Base-by-base conservation (phyloP, 2,797 vertebrate genomes). In the Neomorphus geoffroyi region DNA sequence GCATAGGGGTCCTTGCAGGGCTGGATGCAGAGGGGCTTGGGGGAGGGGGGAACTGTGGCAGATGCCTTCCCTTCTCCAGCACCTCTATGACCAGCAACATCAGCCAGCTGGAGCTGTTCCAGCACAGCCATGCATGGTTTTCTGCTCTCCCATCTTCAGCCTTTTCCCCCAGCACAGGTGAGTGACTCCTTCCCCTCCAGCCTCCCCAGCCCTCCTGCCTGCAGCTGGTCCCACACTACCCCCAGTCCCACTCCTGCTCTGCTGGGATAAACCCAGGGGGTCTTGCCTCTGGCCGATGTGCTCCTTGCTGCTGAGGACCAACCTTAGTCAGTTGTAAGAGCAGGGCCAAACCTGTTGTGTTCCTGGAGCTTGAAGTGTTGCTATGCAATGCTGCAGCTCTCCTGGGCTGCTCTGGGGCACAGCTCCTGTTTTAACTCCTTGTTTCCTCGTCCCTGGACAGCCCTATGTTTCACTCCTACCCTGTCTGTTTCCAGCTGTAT, bases 51-150 rank as follows among this genome's bases (percentile, higher is more conserved):
- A 28, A 37, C 2, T n/a, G 3, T 2, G 18, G 48, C 11, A 64
- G 16, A 35, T 35, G 24, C 32, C 22, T 67, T 64, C 4, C 4
- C 17, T 65, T 66, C 30, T 24, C 41, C 61, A 39, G 30, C 1
- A 0, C 18, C 21, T 54, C 67, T 6, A 3, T n/a, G 17, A 13
- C 15, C 50, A 53, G 39, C 45, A 77, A 72, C 16, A 11, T 50
- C 1, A 1, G 39, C 50, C 24, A 56, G 11, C n/a, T 46, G 24
- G 24, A 14, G 4, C 54, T 77, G 66, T 58, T 15, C 50, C 16
- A 41, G 37, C 1, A 1, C 58, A 72, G 23, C 23, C 17, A 19
- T 0, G 0, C 4, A 22, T 0, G 1, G 8, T 12, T 13, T 9
- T 9, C n/a, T 51, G 41, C 6, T 88, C 16, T 48, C 60, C 48